Base-by-base conservation (phyloP, 2,113 vertebrate genomes). In the Melanerpes formicivorus region DNA sequence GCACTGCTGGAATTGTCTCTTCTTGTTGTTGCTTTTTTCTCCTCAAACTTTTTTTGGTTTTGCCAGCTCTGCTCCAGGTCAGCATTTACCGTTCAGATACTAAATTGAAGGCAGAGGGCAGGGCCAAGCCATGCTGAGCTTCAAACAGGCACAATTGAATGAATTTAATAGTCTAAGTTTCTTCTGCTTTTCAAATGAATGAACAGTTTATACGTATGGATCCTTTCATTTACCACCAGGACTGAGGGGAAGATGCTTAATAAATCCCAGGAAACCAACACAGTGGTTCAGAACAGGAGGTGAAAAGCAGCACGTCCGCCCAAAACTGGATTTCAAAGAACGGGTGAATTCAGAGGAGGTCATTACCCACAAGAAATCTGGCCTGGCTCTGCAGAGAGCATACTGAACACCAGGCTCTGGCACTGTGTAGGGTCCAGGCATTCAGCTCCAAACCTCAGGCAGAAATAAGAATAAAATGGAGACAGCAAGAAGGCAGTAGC, bases 401-500 rank as follows among this genome's bases (percentile, higher is more conserved):
- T 42, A 42, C 29, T 65, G n/a, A 40, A 62, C 65, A 59, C 14
- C 12, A n/a, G 11, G 16, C 12, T 65, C 48, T 6, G 4, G 63
- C 26, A 2, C 60, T 29, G 56, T 0, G 1, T 0, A 3, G 25
- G 23, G 56, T 0, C 18, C 0, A 0, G 46, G 10, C 1, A 1
- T 17, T 48, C 63, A 3, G 54, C 72, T 78, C 54, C 59, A 32
- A 18, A 34, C 27, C 73, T 44, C 18, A 2, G n/a, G 56, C 62
- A 60, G 37, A 42, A 64, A 37, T 18, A 8, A n/a, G 29, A 55
- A 52, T 10, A 21, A 64, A 48, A 11, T 1, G 12, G 37, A 63
- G 16, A 32, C 29, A 29, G 34, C 4, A 10, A 9, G 12, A 30
- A 37, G 37, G 34, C 3, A 0, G 10, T 6, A 26, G 23, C 34